Evolutionary conservation across 2,888 invertebrate species (phyloP).

Genomic region (Zele albiditarsus): DNA sequence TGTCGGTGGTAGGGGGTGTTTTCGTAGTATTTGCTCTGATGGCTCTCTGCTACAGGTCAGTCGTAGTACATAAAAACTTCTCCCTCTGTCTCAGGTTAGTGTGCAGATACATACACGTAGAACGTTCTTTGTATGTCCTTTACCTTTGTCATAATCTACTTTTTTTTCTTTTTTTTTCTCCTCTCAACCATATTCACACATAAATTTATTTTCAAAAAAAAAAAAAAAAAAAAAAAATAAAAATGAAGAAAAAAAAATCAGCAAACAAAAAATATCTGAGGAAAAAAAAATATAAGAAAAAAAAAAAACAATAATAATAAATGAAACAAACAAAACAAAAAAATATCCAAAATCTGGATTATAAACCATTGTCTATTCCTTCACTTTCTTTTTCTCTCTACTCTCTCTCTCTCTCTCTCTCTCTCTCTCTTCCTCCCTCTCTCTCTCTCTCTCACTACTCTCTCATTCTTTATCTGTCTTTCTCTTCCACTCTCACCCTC

Average conservation of each 20-base stretch:
- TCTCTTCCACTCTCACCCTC: background rate
- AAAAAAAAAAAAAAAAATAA: slow-evolving; percentile 15
- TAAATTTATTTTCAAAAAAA: slow-evolving; percentile 20
- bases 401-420: background rate
- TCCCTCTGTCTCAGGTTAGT: slow-evolving; percentile 99
- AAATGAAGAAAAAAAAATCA: slow-evolving; percentile 12
- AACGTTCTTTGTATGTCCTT: slow-evolving; percentile 55
- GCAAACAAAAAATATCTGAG: background rate
- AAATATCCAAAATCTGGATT: slow-evolving; percentile 5
- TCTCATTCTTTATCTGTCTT: background rate
- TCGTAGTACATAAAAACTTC: slow-evolving; percentile 99
- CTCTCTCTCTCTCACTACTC: background rate
- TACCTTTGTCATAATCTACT: slow-evolving; percentile 39
- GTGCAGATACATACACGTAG: slow-evolving; percentile 81
- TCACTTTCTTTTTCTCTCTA: background rate
- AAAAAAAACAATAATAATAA: background rate
- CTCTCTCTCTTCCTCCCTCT: background rate
- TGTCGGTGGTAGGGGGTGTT: slow-evolving; percentile 99
- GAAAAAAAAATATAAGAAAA: background rate
- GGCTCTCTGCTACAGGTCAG: slow-evolving; percentile 99
- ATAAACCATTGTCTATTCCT: background rate
- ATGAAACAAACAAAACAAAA: background rate
- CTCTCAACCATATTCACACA: background rate
- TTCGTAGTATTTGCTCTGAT: slow-evolving; percentile 98
- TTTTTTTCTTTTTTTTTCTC: no score